Evolutionary conservation across 2,888 invertebrate genomes (phyloP), one percentile per base, ranked within the genome.

Genomic region (Eudemis profundana): DNA sequence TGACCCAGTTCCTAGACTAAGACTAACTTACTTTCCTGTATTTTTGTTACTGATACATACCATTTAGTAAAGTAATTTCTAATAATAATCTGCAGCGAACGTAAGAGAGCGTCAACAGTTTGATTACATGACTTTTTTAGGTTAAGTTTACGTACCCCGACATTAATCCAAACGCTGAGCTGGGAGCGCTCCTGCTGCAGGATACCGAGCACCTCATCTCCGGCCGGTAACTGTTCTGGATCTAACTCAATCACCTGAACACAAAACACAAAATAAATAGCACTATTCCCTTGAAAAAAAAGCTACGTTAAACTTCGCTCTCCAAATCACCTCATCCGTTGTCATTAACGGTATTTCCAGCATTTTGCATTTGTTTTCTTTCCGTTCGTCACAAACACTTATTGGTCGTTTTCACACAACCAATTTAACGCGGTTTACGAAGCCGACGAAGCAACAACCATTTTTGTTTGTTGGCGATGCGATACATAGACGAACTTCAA

Each of bases 131-230:
- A 53, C 42, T 12, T 10, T 54, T 51, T 51, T 44, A 73, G 74
- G 75, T 75, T 77, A 75, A 67, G 60, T 59, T 75, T 78, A 95
- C 97, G 94, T 94, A 99, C 98, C 70, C 98, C 98, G 78, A 99
- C 94, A 87, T 97, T 97, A 74, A 98, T 98, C 99, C 99, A 99
- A 67, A 97, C 96, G 80, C 95, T 96, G 36, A 99, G 94, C 68
- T 97, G 97, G 0, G 98, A 97, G 81, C 97, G 95, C 93, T 99
- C 99, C 84, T 98, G 97, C 62, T 96, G 95, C 72, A 99, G 92
- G 81, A 99, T 99, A 70, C 96, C 96, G 59, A 99, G 94, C 14
- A 99, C 98, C 93, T 99, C 99, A 77, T 97, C 97, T 69, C 98
- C 98, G 72, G 98, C 98, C 5, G 99, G 99, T 76, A 99, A 93